Conservation (phyloP, 2,797 vertebrate species). For the Cyprinella venusta region DNA sequence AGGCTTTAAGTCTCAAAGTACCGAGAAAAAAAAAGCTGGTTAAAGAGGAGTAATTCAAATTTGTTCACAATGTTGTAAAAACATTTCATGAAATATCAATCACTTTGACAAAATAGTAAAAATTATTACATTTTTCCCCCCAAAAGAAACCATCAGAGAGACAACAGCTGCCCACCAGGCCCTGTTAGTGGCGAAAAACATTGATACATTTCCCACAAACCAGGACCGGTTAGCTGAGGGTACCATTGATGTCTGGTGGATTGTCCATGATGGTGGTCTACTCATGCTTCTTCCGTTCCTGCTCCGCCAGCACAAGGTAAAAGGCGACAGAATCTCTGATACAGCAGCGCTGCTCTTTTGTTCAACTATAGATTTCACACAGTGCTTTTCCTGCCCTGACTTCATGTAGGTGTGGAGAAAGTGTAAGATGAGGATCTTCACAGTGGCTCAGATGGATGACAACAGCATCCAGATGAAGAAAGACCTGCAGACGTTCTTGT, state of each 20-base stretch:
- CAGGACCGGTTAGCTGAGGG: slow-evolving; percentile 87
- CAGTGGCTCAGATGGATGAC: slow-evolving; percentile 94
- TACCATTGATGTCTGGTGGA: slow-evolving; percentile 95
- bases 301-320: slow-evolving; percentile 92
- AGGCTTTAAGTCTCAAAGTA: slow-evolving; percentile 12
- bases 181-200: slow-evolving; percentile 92
- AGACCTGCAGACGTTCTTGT: slow-evolving; percentile 93
- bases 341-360: neutral
- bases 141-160: slow-evolving; percentile 89
- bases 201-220: slow-evolving; percentile 88
- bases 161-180: slow-evolving; percentile 92
- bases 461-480: slow-evolving; percentile 99
- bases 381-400: neutral
- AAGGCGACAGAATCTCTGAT: neutral
- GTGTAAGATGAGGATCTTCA: slow-evolving; percentile 96
- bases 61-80: neutral
- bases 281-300: slow-evolving; percentile 96
- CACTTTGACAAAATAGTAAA: neutral
- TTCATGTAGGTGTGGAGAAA: slow-evolving; percentile 89
- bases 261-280: slow-evolving; percentile 94
- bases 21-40: neutral
- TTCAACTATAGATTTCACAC: neutral
- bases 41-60: neutral
- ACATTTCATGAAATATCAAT: neutral
- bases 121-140: neutral